Conservation (phyloP, 53 echinoderm and acorn worm species). For the Temnopleurus reevesii region DNA sequence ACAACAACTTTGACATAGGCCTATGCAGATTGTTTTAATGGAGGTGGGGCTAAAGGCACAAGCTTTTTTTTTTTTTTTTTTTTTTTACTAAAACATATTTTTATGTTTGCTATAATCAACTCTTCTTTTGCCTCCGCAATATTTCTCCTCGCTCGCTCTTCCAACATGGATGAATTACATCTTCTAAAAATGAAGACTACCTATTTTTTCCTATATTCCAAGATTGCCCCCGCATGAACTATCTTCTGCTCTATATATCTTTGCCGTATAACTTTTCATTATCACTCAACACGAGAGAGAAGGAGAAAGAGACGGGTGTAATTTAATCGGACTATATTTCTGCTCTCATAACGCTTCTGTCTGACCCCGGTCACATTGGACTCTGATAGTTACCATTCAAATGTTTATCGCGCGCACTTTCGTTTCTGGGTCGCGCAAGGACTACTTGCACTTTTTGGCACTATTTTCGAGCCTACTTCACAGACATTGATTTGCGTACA, state of each 20-base stretch:
- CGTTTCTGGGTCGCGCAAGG: conserved; percentile 58
- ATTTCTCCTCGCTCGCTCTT: not conserved
- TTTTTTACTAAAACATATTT: too few relatives aligned
- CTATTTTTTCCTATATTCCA: not conserved
- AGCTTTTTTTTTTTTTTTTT: too few relatives aligned
- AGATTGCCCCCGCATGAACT: conserved; percentile 39
- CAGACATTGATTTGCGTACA: conserved; percentile 43
- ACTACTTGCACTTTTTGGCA: conserved; percentile 56
- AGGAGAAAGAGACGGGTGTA: conserved; percentile 49
- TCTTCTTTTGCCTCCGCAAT: too few relatives aligned
- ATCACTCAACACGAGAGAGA: conserved; percentile 45
- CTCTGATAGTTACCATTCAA: conserved; percentile 55
- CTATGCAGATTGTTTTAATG: too few relatives aligned
- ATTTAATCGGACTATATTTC: conserved; percentile 45
- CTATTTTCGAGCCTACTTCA: conserved; percentile 55
- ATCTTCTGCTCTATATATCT: not conserved
- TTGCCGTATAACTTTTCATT: conserved; percentile 2
- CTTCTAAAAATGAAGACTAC: not conserved
- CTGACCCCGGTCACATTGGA: conserved; percentile 30
- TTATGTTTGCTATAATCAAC: too few relatives aligned
- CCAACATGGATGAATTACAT: not conserved
- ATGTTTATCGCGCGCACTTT: conserved; percentile 52
- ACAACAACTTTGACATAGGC: too few relatives aligned
- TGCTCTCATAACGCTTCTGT: conserved; percentile 53
- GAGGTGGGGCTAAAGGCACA: too few relatives aligned